Evolutionary conservation across 2,888 invertebrate genomes (phyloP).

Genomic region (Drosophila flavopinicola): DNA sequence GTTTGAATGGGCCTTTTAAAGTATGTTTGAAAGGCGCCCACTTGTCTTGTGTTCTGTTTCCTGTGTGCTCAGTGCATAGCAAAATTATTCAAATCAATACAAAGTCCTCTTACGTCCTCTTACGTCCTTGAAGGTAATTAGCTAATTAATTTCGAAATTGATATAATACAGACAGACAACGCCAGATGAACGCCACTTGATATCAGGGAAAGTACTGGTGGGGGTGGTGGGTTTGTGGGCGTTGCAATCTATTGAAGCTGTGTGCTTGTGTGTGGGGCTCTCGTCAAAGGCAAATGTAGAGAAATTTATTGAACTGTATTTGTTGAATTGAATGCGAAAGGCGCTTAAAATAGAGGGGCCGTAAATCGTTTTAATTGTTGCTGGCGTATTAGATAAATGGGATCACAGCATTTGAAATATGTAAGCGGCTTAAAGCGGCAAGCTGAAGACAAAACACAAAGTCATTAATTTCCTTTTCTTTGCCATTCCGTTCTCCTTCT

Average conservation of each 20-base stretch:
- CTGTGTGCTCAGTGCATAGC: background rate
- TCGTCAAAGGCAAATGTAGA: constrained; percentile 38
- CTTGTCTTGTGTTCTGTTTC: background rate
- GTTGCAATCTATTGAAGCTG: constrained; percentile 6
- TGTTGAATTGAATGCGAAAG: constrained; percentile 5
- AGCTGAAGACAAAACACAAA: constrained; percentile 57
- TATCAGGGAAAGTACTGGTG: background rate
- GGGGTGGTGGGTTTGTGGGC: background rate
- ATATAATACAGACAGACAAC: constrained; percentile 8
- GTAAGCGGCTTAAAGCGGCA: constrained; percentile 50
- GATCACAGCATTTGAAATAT: constrained; percentile 68
- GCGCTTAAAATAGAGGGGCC: constrained; percentile 37
- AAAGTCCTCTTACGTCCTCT: constrained; percentile 30
- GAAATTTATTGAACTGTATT: constrained; percentile 70
- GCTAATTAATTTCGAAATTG: constrained; percentile 72
- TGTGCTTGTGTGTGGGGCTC: background rate
- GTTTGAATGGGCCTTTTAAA: constrained; percentile 11
- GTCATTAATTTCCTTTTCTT: constrained; percentile 68
- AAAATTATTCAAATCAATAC: constrained; percentile 64
- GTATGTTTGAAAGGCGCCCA: constrained; percentile 2
- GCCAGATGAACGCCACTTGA: constrained; percentile 9
- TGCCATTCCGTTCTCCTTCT: constrained; percentile 24
- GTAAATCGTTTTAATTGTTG: constrained; percentile 77
- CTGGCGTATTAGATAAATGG: constrained; percentile 70
- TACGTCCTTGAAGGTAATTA: constrained; percentile 61